Percentiles rank a stretch among this genome's conserved stretches.
Conservation (phyloP, 2,113 vertebrate genomes). For the Hypomesus transpacificus region DNA sequence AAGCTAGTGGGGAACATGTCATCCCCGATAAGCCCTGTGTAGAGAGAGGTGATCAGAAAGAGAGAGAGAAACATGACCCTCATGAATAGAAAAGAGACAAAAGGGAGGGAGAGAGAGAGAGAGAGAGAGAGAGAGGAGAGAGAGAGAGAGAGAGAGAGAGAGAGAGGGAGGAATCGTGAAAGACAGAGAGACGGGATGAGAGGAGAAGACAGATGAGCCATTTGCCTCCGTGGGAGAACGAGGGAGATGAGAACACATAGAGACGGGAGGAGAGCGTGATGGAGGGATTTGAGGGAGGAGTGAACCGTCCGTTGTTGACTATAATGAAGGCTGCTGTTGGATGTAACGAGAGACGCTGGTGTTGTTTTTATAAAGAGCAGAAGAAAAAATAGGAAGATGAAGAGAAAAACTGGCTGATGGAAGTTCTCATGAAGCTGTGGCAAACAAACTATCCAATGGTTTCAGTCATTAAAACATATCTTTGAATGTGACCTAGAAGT, state of each 20-base stretch:
- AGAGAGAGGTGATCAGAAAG: not conserved
- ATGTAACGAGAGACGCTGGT: too few relatives aligned
- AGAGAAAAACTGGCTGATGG: not conserved
- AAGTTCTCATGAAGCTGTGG: not conserved
- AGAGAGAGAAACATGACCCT: conserved; percentile 24
- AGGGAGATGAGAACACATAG: not conserved
- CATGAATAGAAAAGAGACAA: conserved; percentile 39
- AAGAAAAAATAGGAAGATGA: not conserved
- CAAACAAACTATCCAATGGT: not conserved
- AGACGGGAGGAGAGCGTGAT: not conserved
- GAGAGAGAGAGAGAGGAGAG: conserved; percentile 23
- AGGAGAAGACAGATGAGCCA: conserved; percentile 36
- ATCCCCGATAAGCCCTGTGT: not conserved
- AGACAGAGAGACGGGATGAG: conserved; percentile 30
- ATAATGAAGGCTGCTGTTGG: too few relatives aligned
- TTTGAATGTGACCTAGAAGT: too few relatives aligned
- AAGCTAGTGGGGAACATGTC: not conserved
- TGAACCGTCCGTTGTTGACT: too few relatives aligned
- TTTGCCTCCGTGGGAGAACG: conserved; percentile 37
- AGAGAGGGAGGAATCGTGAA: conserved; percentile 25
- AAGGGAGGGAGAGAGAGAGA: conserved; percentile 38
- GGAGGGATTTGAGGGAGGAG: not conserved
- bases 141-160: conserved; percentile 24
- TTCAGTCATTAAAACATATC: not conserved
- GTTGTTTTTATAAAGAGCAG: not conserved